Percentiles rank a stretch among this genome's conserved stretches.
Evolutionary conservation across 2,113 vertebrate genomes (phyloP).

Genomic region (Pteruthius melanotis): DNA sequence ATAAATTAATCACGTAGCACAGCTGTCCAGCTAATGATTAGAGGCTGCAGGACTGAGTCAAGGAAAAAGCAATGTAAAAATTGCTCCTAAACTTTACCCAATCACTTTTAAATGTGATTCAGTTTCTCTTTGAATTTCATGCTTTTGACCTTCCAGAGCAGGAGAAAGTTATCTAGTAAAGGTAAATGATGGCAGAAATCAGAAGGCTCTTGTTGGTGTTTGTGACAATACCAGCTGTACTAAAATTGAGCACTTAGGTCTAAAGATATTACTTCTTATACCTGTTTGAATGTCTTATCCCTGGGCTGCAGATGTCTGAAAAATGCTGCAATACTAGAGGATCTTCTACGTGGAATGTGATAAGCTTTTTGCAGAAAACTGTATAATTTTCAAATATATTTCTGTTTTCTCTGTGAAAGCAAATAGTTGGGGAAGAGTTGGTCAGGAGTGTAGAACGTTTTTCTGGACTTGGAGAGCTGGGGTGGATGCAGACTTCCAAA

Average conservation of each 20-base stretch:
- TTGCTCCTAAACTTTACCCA: not conserved
- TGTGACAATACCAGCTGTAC: not conserved
- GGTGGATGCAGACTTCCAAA: not conserved
- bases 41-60: not conserved
- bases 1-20: constrained; percentile 59
- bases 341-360: not conserved
- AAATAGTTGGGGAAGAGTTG: not conserved
- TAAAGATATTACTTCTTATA: not conserved
- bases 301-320: not conserved
- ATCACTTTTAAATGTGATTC: not conserved
- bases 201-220: not conserved
- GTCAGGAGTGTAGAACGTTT: not conserved
- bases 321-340: not conserved
- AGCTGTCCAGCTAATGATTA: constrained; percentile 44
- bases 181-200: not conserved
- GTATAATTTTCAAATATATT: not conserved
- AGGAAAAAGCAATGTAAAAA: constrained; percentile 1
- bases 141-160: not conserved
- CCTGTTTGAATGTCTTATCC: not conserved
- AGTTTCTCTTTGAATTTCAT: not conserved
- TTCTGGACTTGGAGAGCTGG: not conserved
- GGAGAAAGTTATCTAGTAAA: not conserved
- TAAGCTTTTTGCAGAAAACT: not conserved
- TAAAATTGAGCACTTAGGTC: not conserved
- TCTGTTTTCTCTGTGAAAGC: not conserved